Conservation (phyloP, 1,140 invertebrate species). For the Papilio glaucus region DNA sequence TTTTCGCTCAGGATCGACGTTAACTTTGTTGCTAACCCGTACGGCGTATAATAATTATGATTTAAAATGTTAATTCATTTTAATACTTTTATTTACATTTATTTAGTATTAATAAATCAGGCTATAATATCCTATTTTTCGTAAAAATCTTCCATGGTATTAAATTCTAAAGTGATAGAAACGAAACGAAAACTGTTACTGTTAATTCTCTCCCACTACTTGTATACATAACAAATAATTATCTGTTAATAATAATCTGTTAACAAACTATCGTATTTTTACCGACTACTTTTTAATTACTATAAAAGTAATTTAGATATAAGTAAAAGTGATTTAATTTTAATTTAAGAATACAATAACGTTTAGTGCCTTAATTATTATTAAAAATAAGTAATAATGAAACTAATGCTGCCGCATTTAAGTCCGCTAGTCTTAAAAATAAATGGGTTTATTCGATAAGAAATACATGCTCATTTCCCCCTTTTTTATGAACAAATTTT, state of each 20-base stretch:
- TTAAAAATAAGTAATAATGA: constrained; percentile 9
- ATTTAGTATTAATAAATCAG: neutral
- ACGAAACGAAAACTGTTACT: too few species aligned
- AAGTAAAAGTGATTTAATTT: constrained; percentile 45
- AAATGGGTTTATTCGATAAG: constrained; percentile 44
- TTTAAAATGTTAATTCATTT: neutral
- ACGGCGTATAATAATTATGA: too few species aligned
- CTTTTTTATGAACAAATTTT: constrained; percentile 7
- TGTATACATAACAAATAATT: neutral
- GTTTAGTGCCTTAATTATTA: constrained; percentile 46
- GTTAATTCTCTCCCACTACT: neutral
- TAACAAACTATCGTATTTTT: constrained; percentile 16
- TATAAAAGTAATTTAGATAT: constrained; percentile 27
- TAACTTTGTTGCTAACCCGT: too few species aligned
- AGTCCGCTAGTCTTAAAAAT: constrained; percentile 55
- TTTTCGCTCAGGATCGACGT: neutral
- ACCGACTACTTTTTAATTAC: constrained; percentile 11
- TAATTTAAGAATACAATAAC: constrained; percentile 34
- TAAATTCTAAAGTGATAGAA: too few species aligned
- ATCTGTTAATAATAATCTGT: neutral
- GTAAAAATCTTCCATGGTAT: neutral
- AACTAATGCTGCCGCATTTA: constrained; percentile 49
- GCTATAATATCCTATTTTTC: neutral
- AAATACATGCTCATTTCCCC: constrained; percentile 38
- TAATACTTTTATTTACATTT: neutral